These are phyloP conservation scores for Eupithecia exiguata DNA, from an alignment of 2,888 invertebrate genomes.

Conservation along the genomic window DNA sequence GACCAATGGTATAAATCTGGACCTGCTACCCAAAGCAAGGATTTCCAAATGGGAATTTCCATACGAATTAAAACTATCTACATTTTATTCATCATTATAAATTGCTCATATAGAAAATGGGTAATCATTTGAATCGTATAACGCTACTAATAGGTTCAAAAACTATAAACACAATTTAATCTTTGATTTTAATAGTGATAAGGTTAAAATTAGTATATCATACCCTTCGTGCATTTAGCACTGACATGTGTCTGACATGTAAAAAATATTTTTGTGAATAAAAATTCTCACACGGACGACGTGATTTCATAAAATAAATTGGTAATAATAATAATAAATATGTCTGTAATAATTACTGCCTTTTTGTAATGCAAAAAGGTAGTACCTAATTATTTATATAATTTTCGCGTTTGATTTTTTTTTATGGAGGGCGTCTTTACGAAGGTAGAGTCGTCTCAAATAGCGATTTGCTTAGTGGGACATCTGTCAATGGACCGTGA, in stretches of 20 bases:
- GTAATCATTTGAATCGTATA: neutral
- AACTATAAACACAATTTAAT: neutral
- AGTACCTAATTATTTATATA: no score
- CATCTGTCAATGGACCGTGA: no score
- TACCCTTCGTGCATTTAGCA: conserved; percentile 47
- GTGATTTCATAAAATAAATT: no score
- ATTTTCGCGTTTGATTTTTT: no score
- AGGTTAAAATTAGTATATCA: conserved; percentile 42
- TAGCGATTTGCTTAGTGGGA: no score
- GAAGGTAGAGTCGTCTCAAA: no score
- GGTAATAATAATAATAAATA: no score
- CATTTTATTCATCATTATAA: neutral
- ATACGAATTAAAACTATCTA: neutral
- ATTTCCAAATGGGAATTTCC: conserved; percentile 2
- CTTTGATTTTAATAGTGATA: conserved; percentile 9
- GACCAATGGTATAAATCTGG: conserved; percentile 12
- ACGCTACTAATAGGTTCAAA: neutral
- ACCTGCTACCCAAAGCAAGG: conserved; percentile 31
- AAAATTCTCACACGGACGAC: neutral
- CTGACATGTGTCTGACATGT: conserved; percentile 41
- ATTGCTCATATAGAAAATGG: neutral
- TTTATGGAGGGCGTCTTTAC: neutral
- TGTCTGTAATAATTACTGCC: no score
- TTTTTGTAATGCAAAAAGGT: no score
- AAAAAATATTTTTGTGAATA: neutral